A percentile compares a stretch with the other conserved stretches of the same genome.
Evolutionary conservation across 2,888 invertebrate genomes (phyloP).

Genomic region (Lasius platythorax): DNA sequence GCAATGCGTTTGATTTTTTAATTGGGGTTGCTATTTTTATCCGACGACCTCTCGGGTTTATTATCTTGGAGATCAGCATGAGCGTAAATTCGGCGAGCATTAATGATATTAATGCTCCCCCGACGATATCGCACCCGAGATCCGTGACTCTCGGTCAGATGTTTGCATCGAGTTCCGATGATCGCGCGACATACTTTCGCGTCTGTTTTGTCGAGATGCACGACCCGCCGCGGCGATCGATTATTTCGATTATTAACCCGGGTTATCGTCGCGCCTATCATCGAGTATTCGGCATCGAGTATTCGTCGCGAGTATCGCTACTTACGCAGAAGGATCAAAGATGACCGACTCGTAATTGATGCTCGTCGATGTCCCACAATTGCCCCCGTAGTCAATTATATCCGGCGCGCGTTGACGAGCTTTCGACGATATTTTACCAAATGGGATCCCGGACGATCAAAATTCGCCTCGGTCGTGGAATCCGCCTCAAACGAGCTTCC

Average conservation of each 20-base stretch:
- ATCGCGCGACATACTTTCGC: constrained; percentile 32
- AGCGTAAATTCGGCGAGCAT: background rate
- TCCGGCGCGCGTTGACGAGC: constrained; percentile 25
- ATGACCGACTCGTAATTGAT: constrained; percentile 30
- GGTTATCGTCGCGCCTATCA: background rate
- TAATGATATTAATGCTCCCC: background rate
- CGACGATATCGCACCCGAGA: background rate
- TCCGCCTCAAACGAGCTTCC: constrained; percentile 29
- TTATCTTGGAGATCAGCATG: background rate
- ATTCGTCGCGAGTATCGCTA: constrained; percentile 1
- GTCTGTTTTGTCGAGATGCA: background rate
- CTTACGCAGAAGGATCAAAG: constrained; percentile 26
- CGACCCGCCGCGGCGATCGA: background rate
- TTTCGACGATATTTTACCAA: constrained; percentile 1
- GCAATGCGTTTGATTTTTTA: background rate
- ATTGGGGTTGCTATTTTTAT: background rate
- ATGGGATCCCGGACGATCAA: background rate
- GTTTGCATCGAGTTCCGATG: constrained; percentile 11
- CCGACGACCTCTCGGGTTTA: background rate
- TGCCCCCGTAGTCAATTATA: constrained; percentile 13
- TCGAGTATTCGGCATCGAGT: background rate
- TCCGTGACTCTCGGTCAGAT: background rate
- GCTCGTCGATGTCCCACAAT: background rate
- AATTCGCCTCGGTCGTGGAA: background rate
- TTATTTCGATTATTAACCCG: constrained; percentile 27